Percentiles rank a stretch among this genome's conserved stretches.
Conservation (phyloP, 2,888 invertebrate genomes). For the Platynereis dumerilii region DNA sequence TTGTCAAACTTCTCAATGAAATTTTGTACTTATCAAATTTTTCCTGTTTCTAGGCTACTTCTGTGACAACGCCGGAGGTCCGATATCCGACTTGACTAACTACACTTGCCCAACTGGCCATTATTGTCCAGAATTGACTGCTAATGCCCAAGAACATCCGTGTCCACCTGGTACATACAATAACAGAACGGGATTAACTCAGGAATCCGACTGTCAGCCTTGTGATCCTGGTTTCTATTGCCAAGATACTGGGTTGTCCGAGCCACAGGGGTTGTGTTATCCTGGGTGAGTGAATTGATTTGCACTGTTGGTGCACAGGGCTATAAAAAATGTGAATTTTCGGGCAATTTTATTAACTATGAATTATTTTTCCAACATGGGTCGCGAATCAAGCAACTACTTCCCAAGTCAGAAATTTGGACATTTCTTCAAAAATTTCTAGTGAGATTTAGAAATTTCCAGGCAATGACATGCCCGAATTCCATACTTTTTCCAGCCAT, state of each 20-base stretch:
- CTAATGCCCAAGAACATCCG: constrained; percentile 44
- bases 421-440: no score
- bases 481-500: no score
- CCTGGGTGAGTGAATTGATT: constrained; percentile 51
- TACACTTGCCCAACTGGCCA: constrained; percentile 54
- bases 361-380: no score
- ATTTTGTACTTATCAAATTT: no score
- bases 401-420: no score
- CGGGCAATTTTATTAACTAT: no score
- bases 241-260: constrained; percentile 50
- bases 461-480: no score
- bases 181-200: constrained; percentile 44
- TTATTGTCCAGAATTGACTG: constrained; percentile 50
- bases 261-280: constrained; percentile 55
- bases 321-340: no score
- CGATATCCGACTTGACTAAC: constrained; percentile 49
- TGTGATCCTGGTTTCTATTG: constrained; percentile 58
- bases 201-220: constrained; percentile 48
- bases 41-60: constrained; percentile 46
- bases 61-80: constrained; percentile 52
- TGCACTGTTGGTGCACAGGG: no score
- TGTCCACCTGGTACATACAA: constrained; percentile 58
- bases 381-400: no score
- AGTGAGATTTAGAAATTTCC: no score
- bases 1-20: no score